Evolutionary conservation across 2,113 vertebrate genomes (phyloP).

Genomic region (Nycticorax nycticorax): DNA sequence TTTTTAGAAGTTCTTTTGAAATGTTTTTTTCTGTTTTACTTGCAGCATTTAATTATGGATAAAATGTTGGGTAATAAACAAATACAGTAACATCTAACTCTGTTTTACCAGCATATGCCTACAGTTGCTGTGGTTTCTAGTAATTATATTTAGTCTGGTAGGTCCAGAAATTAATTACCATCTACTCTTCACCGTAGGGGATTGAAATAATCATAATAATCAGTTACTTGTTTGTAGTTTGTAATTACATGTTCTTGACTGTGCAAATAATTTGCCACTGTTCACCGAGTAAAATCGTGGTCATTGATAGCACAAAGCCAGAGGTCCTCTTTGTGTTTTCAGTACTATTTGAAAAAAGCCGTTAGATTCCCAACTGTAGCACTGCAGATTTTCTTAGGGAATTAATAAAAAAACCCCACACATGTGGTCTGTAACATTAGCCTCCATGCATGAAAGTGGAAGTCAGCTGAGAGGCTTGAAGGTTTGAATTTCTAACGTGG

Average conservation of each 20-base stretch:
- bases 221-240: not conserved
- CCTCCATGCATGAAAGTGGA: not conserved
- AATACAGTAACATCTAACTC: not conserved
- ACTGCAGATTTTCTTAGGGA: not conserved
- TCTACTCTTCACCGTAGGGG: not conserved
- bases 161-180: slow-evolving; percentile 13
- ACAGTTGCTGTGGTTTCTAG: not conserved
- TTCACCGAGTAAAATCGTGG: not conserved
- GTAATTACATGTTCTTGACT: not conserved
- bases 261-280: not conserved
- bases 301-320: not conserved
- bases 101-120: not conserved
- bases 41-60: not conserved
- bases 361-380: not conserved
- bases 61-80: not conserved
- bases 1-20: not conserved
- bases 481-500: not conserved
- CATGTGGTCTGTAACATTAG: not conserved
- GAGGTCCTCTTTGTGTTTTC: not conserved
- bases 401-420: not conserved
- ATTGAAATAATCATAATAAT: not conserved
- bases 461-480: not conserved
- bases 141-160: slow-evolving; percentile 16
- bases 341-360: not conserved
- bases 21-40: not conserved